Conservation (phyloP, 2,888 invertebrate species). For the Campoletis raptor region DNA sequence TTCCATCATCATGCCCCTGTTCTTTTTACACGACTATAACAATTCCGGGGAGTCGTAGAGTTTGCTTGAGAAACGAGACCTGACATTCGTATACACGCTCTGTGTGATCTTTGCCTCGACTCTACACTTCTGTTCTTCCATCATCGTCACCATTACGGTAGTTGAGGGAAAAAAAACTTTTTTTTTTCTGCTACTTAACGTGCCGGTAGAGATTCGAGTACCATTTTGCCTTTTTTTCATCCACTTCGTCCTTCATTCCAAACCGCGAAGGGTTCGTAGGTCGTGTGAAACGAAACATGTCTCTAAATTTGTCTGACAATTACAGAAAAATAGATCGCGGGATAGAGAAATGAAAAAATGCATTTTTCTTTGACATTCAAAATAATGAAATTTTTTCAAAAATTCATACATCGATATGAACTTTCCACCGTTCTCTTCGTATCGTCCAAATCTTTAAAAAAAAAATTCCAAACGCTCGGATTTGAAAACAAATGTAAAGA, state of each 20-base stretch:
- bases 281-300: slow-evolving; percentile 41
- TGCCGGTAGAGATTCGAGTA: background rate
- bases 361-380: background rate
- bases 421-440: background rate
- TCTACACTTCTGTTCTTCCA: slow-evolving; percentile 23
- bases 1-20: slow-evolving; percentile 48
- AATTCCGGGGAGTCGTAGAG: slow-evolving; percentile 28
- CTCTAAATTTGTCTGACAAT: background rate
- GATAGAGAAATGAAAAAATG: background rate
- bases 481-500: too few species aligned
- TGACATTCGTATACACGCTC: slow-evolving; percentile 37
- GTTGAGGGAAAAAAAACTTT: background rate
- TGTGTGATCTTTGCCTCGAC: slow-evolving; percentile 27
- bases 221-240: slow-evolving; percentile 16
- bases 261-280: slow-evolving; percentile 1
- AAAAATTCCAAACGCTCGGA: too few species aligned
- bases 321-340: background rate
- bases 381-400: background rate
- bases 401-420: background rate
- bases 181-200: background rate
- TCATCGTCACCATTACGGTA: slow-evolving; percentile 49
- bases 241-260: background rate
- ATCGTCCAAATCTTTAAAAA: background rate
- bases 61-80: slow-evolving; percentile 61
- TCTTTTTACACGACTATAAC: slow-evolving; percentile 21